Percentiles rank a stretch among this genome's conserved stretches.
Evolutionary conservation across 2,888 invertebrate genomes (phyloP).

Genomic region (Callyntrura sp.): DNA sequence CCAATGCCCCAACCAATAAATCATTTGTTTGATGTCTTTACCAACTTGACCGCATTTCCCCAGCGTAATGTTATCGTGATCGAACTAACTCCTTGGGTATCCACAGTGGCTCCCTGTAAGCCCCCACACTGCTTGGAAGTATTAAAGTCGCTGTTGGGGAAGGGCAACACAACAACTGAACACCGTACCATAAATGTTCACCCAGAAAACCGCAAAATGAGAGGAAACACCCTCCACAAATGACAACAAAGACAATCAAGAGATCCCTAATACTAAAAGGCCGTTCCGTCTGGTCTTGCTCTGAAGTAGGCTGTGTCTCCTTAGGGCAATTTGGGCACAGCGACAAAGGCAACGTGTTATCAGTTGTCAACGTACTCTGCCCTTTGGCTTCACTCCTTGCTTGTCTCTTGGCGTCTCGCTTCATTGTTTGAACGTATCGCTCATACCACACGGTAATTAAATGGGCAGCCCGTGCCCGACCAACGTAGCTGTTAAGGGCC

Average conservation of each 20-base stretch:
- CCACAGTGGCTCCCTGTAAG: no score
- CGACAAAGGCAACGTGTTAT: not conserved
- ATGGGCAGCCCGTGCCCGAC: not conserved
- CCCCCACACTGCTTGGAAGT: no score
- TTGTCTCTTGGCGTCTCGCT: no score
- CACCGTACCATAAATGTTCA: no score
- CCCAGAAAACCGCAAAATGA: not conserved
- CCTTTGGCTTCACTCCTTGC: not conserved
- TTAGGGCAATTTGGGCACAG: not conserved
- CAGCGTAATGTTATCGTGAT: no score
- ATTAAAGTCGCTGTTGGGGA: no score
- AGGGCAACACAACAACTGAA: no score
- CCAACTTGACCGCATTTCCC: no score
- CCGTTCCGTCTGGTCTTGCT: constrained; percentile 3
- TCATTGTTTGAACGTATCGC: not conserved
- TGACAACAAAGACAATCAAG: constrained; percentile 29
- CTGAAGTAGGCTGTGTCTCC: not conserved
- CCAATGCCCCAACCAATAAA: no score
- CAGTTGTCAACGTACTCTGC: no score
- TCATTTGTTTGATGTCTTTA: no score
- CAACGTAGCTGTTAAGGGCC: constrained; percentile 18
- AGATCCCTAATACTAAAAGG: constrained; percentile 17
- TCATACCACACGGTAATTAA: constrained; percentile 33
- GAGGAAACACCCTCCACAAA: not conserved
- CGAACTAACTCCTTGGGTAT: no score